These are phyloP conservation scores for Motacilla alba DNA, from an alignment of 2,113 vertebrate species.

Conservation along the genomic window DNA sequence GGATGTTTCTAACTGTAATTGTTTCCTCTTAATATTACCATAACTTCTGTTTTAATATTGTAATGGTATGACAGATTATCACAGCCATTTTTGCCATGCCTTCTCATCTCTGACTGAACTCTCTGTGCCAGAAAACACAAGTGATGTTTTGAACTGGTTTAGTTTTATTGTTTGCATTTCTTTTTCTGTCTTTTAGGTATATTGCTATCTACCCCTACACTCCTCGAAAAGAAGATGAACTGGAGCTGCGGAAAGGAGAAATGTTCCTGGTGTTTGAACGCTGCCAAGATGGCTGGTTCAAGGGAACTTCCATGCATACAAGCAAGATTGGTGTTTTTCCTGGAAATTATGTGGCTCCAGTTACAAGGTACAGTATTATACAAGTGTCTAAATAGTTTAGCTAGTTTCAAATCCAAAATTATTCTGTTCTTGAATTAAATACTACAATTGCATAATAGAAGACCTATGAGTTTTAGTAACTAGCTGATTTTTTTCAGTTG, in stretches of 20 bases:
- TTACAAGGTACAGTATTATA: conserved; percentile 82
- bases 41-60: background rate
- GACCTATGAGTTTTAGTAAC: background rate
- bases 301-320: conserved; percentile 97
- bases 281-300: conserved; percentile 99
- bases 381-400: conserved; percentile 20
- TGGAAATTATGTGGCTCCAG: conserved; percentile 96
- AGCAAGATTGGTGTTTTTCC: conserved; percentile 98
- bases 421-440: background rate
- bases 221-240: conserved; percentile 94
- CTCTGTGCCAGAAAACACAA: background rate
- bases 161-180: background rate
- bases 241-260: conserved; percentile 95
- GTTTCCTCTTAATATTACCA: background rate
- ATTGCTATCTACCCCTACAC: conserved; percentile 93
- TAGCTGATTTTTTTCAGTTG: background rate
- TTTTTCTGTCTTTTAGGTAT: conserved; percentile 70
- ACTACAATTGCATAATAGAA: conserved; percentile 1
- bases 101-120: background rate
- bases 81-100: background rate
- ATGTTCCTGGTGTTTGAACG: conserved; percentile 98
- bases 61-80: background rate
- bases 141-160: background rate
- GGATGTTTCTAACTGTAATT: background rate
- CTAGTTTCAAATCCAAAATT: conserved; percentile 12